These are phyloP conservation scores for Drosophila nr. medialis DNA, from an alignment of 2,888 invertebrate genomes.

Conservation along the genomic window DNA sequence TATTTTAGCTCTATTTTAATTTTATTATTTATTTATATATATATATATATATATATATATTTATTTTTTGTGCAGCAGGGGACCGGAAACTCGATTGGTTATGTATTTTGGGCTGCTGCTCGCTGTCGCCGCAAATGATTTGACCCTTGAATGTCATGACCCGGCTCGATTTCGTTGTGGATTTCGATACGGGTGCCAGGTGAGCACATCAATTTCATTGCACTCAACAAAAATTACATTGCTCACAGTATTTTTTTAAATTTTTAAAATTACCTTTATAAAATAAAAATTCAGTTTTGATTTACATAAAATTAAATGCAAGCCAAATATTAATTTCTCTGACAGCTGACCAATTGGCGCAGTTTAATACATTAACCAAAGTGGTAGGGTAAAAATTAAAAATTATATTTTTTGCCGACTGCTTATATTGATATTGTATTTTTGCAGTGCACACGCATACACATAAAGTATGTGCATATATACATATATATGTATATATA, in stretches of 20 bases:
- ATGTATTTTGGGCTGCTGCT: constrained; percentile 38
- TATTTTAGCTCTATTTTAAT: constrained; percentile 31
- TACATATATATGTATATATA: not conserved
- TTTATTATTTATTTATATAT: constrained; percentile 12
- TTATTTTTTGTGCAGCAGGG: constrained; percentile 1
- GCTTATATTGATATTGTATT: not conserved
- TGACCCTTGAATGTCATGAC: constrained; percentile 68
- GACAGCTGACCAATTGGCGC: too few relatives aligned
- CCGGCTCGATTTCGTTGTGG: constrained; percentile 13
- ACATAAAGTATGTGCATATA: too few relatives aligned
- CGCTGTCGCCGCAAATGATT: constrained; percentile 43
- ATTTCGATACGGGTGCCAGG: not conserved
- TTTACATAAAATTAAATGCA: not conserved
- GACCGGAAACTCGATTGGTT: constrained; percentile 8
- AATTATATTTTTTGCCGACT: not conserved
- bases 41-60: not conserved
- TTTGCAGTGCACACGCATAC: not conserved
- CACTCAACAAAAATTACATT: constrained; percentile 9
- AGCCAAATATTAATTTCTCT: not conserved
- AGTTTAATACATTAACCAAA: too few relatives aligned
- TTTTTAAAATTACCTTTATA: not conserved
- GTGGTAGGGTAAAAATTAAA: not conserved
- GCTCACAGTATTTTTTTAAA: not conserved
- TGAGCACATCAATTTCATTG: not conserved
- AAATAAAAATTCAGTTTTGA: not conserved